Conservation (phyloP, 1,140 invertebrate genomes). For the Idris sp. region DNA sequence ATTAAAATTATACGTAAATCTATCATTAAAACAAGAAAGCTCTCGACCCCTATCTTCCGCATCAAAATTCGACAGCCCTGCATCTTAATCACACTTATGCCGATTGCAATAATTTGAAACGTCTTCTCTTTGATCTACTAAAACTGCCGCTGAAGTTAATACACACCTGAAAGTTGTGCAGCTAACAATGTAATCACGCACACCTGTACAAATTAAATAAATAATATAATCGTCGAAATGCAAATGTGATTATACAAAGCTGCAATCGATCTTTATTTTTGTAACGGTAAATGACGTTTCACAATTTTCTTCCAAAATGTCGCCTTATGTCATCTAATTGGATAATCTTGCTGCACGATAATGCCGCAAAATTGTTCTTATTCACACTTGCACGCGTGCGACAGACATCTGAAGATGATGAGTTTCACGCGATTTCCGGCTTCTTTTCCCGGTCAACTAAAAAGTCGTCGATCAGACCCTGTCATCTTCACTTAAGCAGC, state of each 20-base stretch:
- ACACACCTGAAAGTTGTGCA: slow-evolving; percentile 11
- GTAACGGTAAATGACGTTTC: slow-evolving; percentile 38
- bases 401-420: slow-evolving; percentile 31
- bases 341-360: slow-evolving; percentile 35
- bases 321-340: slow-evolving; percentile 25
- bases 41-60: slow-evolving; percentile 8
- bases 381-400: slow-evolving; percentile 32
- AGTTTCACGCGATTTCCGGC: slow-evolving; percentile 44
- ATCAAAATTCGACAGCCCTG: slow-evolving; percentile 37
- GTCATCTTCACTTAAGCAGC: slow-evolving; percentile 31
- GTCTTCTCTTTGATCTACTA: slow-evolving; percentile 7
- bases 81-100: slow-evolving; percentile 16
- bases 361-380: slow-evolving; percentile 21
- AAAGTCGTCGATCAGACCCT: slow-evolving; percentile 10
- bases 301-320: slow-evolving; percentile 42
- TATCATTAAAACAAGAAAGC: not conserved
- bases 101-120: slow-evolving; percentile 30
- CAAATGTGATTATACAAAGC: slow-evolving; percentile 15
- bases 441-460: slow-evolving; percentile 20
- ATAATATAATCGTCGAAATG: slow-evolving; percentile 31
- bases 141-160: slow-evolving; percentile 3
- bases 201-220: slow-evolving; percentile 54
- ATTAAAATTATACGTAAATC: no score
- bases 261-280: slow-evolving; percentile 38
- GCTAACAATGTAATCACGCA: slow-evolving; percentile 20